Base-by-base conservation (phyloP, 2,797 vertebrate species). In the Molossus alvarezi region DNA sequence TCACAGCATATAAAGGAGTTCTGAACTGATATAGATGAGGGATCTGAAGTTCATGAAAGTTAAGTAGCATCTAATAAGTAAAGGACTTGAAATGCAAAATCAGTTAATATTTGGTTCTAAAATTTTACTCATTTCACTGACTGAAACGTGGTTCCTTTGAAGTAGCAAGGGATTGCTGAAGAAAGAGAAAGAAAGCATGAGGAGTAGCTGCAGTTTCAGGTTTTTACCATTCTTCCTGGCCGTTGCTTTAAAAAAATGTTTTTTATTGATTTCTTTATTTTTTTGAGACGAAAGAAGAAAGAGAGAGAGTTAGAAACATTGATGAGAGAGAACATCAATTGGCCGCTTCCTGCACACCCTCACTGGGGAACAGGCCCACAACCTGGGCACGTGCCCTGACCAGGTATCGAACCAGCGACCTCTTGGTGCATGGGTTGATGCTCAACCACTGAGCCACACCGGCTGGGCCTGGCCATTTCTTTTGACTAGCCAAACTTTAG, bases 11-110 rank as follows among this genome's bases (percentile, higher is more conserved):
- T 25, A 8, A 3, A 27, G 11, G 20, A 33, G 3, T 77, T 90
- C 58, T 53, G 71, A 76, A 84, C n/a, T 69, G 45, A 80, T 86
- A 82, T 23, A 67, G 33, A 25, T 85, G 9, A 85, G 9, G 8
- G n/a, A 82, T 45, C 0, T 60, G 9, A 53, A 55, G 82, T 88
- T 76, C 7, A 25, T 77, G 37, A 72, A 51, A 71, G 1, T 5
- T 29, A 48, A 85, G 8, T 85, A 33, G 29, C 11, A 37, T 92
- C 21, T 82, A 84, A 41, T 87, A 90, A 91, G 20, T 53, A n/a
- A 69, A 72, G 62, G 23, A 25, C 67, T 77, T 65, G 60, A 81
- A 75, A 85, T 88, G 83, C 53, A 93, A 75, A 81, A 90, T 83
- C 25, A 71, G 17, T 83, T 67, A 71, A 48, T 55, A 97, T 60